These are phyloP conservation scores for Drosophila kanekoi DNA, from an alignment of 2,888 invertebrate genomes.

Conservation along the genomic window DNA sequence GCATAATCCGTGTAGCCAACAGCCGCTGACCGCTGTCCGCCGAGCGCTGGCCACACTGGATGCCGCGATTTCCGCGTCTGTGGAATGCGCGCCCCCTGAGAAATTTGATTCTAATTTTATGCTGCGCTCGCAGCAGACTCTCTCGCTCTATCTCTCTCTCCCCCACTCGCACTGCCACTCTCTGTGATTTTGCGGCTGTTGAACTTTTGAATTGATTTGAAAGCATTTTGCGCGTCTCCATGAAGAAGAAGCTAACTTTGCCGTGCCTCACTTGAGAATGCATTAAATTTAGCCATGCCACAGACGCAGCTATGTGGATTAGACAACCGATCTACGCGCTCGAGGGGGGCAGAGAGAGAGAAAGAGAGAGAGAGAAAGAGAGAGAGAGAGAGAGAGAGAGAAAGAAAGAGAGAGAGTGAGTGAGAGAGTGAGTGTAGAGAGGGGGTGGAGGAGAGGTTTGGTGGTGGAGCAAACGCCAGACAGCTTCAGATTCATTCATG, in stretches of 20 bases:
- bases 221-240: slow-evolving; percentile 49
- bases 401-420: neutral
- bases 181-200: slow-evolving; percentile 52
- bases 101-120: slow-evolving; percentile 49
- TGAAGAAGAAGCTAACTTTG: slow-evolving; percentile 11
- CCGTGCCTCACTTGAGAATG: slow-evolving; percentile 52
- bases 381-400: neutral
- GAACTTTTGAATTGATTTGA: slow-evolving; percentile 69
- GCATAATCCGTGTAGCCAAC: neutral
- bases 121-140: slow-evolving; percentile 1
- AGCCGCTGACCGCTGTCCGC: neutral
- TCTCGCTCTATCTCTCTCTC: neutral
- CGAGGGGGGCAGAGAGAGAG: neutral
- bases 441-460: no score
- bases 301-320: slow-evolving; percentile 30
- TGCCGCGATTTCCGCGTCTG: slow-evolving; percentile 44
- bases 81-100: slow-evolving; percentile 42
- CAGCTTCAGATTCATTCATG: slow-evolving; percentile 62
- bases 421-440: neutral
- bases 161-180: neutral
- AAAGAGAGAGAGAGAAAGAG: neutral
- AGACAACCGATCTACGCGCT: slow-evolving; percentile 23
- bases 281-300: slow-evolving; percentile 62
- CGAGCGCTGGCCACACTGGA: slow-evolving; percentile 8
- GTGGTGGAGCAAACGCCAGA: slow-evolving; percentile 1